Conservation (phyloP, 1,140 invertebrate genomes). For the Halesus radiatus region DNA sequence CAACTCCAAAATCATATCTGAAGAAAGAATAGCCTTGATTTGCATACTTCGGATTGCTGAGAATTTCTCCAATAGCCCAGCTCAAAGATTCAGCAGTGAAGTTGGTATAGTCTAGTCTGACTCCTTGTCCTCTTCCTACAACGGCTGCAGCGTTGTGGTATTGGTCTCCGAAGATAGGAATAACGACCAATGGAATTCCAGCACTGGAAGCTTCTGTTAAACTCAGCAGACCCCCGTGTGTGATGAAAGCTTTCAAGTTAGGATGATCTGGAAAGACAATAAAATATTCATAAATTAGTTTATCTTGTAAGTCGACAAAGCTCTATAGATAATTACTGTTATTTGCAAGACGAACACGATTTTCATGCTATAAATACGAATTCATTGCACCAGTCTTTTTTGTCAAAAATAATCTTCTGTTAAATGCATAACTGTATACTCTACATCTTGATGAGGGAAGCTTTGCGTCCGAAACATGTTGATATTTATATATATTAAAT, state of each 20-base stretch:
- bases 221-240: slow-evolving; percentile 71
- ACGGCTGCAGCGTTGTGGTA: slow-evolving; percentile 65
- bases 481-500: no score
- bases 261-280: slow-evolving; percentile 28
- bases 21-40: neutral
- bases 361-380: no score
- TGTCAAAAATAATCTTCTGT: no score
- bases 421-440: no score
- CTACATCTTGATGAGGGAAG: no score
- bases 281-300: no score
- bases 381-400: no score
- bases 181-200: slow-evolving; percentile 60
- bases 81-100: neutral
- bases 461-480: no score
- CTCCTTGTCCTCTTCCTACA: slow-evolving; percentile 59
- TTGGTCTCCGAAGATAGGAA: slow-evolving; percentile 65
- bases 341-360: no score
- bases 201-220: slow-evolving; percentile 61
- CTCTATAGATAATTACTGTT: no score
- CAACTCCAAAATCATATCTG: no score
- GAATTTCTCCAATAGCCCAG: neutral
- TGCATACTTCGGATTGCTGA: neutral
- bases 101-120: slow-evolving; percentile 47
- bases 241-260: slow-evolving; percentile 65
- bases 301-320: no score